These are phyloP conservation scores for Agrotis segetum DNA, from an alignment of 2,888 invertebrate species.

Conservation along the genomic window DNA sequence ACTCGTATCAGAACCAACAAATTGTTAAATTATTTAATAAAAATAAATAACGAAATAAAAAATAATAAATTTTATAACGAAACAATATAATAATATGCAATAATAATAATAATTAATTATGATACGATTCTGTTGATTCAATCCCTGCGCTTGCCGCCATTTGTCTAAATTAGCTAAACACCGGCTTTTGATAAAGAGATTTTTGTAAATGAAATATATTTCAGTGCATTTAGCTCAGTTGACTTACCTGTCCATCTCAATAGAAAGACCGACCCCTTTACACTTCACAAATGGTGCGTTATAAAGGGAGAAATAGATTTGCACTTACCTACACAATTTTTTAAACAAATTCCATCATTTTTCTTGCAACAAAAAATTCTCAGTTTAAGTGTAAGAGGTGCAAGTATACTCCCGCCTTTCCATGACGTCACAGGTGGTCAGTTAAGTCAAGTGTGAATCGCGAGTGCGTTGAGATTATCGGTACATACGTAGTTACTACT, in stretches of 20 bases:
- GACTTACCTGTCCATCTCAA: slow-evolving; percentile 35
- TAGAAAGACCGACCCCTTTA: not conserved
- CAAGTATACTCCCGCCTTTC: not conserved
- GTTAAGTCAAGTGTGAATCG: slow-evolving; percentile 30
- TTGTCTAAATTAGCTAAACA: slow-evolving; percentile 55
- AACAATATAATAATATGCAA: slow-evolving; percentile 50
- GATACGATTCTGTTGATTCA: slow-evolving; percentile 43
- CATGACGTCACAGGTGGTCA: slow-evolving; percentile 29
- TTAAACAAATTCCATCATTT: too few relatives aligned
- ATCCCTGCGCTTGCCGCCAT: slow-evolving; percentile 57
- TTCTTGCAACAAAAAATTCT: not conserved
- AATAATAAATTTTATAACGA: slow-evolving; percentile 61
- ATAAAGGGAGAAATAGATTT: not conserved
- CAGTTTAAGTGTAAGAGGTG: not conserved
- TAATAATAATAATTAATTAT: slow-evolving; percentile 43
- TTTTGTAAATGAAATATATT: slow-evolving; percentile 59
- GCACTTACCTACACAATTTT: not conserved
- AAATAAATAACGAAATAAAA: slow-evolving; percentile 58
- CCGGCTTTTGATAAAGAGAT: slow-evolving; percentile 61
- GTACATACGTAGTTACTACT: slow-evolving; percentile 77
- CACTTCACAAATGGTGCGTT: not conserved
- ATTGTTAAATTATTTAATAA: slow-evolving; percentile 61
- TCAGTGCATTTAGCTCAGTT: slow-evolving; percentile 47
- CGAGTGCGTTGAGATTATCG: slow-evolving; percentile 52
- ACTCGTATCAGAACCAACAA: slow-evolving; percentile 66